These are phyloP conservation scores for Calosoma granatense DNA, from an alignment of 1,140 invertebrate genomes.

Conservation along the genomic window DNA sequence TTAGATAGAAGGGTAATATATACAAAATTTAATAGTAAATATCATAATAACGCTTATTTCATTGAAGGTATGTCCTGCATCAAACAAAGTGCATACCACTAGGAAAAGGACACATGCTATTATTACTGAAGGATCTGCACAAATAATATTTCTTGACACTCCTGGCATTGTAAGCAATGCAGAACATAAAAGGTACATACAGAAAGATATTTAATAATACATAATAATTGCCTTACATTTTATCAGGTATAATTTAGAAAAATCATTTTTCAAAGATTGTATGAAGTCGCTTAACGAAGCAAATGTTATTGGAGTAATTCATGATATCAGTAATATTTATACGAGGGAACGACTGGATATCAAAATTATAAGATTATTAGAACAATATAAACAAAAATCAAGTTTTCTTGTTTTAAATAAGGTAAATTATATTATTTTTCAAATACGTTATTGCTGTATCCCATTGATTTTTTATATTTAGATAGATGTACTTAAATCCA, in stretches of 20 bases:
- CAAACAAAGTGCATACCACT: slow-evolving; percentile 86
- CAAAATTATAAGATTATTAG: slow-evolving; percentile 58
- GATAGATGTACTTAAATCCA: slow-evolving; percentile 71
- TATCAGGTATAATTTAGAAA: slow-evolving; percentile 54
- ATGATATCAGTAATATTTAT: slow-evolving; percentile 68
- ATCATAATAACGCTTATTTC: slow-evolving; percentile 17
- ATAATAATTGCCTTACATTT: slow-evolving; percentile 16
- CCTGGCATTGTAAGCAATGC: slow-evolving; percentile 62
- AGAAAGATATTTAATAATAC: slow-evolving; percentile 15
- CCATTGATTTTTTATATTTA: slow-evolving; percentile 39
- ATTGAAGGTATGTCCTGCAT: slow-evolving; percentile 72
- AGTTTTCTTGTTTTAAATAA: slow-evolving; percentile 84
- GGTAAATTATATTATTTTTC: slow-evolving; percentile 45
- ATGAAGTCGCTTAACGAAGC: slow-evolving; percentile 54
- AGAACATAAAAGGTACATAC: slow-evolving; percentile 52
- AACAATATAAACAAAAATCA: slow-evolving; percentile 49
- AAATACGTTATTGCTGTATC: too few species aligned
- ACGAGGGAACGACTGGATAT: slow-evolving; percentile 54
- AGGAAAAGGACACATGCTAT: slow-evolving; percentile 60
- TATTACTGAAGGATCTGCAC: slow-evolving; percentile 58
- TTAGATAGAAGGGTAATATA: slow-evolving; percentile 60
- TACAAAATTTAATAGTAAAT: slow-evolving; percentile 16
- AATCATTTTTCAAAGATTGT: slow-evolving; percentile 53
- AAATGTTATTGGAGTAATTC: slow-evolving; percentile 77
- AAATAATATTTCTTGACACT: slow-evolving; percentile 83